These are phyloP conservation scores for Hepsetus odoe DNA, from an alignment of 2,113 vertebrate species.

Conservation along the genomic window DNA sequence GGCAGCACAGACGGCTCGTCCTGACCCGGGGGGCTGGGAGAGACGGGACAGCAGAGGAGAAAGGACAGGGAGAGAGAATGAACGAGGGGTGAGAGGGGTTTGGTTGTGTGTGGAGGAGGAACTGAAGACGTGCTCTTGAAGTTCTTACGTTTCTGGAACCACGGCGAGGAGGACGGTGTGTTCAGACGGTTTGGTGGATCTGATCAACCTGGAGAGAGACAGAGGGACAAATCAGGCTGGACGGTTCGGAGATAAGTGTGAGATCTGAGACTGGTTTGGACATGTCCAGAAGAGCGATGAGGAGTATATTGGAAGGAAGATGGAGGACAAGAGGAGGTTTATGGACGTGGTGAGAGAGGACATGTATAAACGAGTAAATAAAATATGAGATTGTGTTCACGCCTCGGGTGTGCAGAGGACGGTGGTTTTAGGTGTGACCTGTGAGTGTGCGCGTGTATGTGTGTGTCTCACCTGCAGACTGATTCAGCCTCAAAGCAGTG, in stretches of 20 bases:
- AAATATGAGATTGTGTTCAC: no score
- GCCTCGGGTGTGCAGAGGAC: no score
- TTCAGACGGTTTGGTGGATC: slow-evolving; percentile 86
- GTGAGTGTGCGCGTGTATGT: background rate
- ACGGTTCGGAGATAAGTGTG: no score
- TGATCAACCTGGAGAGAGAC: slow-evolving; percentile 81
- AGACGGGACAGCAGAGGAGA: slow-evolving; percentile 44
- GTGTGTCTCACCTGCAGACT: slow-evolving; percentile 83
- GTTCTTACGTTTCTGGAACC: slow-evolving; percentile 82
- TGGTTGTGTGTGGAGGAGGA: background rate
- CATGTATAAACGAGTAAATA: no score
- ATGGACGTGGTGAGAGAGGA: no score
- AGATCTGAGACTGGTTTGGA: no score
- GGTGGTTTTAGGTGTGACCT: no score
- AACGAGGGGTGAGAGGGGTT: background rate
- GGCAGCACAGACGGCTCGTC: slow-evolving; percentile 90
- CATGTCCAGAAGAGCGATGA: no score
- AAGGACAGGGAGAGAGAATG: slow-evolving; percentile 13
- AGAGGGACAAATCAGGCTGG: background rate
- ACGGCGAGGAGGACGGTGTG: slow-evolving; percentile 89
- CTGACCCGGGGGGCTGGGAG: slow-evolving; percentile 80
- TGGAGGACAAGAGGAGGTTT: no score
- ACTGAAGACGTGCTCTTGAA: background rate
- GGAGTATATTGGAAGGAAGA: no score
- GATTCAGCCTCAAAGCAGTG: slow-evolving; percentile 86